phyloP scores from a whole-genome alignment of 2,113 vertebrate species.

The Cebidichthys violaceus region DNA sequence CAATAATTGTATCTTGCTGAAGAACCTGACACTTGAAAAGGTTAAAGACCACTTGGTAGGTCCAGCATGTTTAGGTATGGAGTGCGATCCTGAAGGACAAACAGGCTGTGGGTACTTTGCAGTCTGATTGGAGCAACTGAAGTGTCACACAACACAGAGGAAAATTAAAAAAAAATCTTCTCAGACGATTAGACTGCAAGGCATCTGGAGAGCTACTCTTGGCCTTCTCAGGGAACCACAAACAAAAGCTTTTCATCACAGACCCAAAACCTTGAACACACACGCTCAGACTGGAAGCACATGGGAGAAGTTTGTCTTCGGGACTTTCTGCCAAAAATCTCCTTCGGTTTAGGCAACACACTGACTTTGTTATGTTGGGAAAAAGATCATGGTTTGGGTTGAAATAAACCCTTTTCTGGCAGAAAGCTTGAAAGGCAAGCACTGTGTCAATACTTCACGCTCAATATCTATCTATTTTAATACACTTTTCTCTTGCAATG shows the following conservation, averaged over 20 bases:
- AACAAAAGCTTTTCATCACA: constrained; percentile 48
- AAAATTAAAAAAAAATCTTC: constrained; percentile 5
- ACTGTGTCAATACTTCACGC: constrained; percentile 1
- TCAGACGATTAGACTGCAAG: constrained; percentile 9
- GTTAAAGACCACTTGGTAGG: not conserved
- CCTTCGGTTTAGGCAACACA: not conserved
- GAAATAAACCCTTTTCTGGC: not conserved
- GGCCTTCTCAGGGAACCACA: constrained; percentile 35
- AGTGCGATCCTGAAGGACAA: constrained; percentile 14
- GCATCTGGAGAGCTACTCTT: constrained; percentile 29
- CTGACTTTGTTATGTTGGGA: not conserved
- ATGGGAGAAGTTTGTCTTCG: not conserved
- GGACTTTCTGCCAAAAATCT: not conserved
- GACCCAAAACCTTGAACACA: constrained; percentile 29
- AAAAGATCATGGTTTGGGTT: not conserved
- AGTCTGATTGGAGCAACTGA: constrained; percentile 7
- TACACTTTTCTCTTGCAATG: constrained; percentile 24
- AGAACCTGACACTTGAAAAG: not conserved
- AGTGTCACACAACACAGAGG: constrained; percentile 10
- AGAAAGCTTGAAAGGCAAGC: not conserved
- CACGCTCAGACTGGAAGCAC: not conserved
- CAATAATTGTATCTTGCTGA: not conserved
- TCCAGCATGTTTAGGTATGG: not conserved
- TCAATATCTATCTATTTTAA: constrained; percentile 12
- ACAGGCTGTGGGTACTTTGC: not conserved